Conservation (phyloP, 2,888 invertebrate genomes). For the Pseudoips prasinana region DNA sequence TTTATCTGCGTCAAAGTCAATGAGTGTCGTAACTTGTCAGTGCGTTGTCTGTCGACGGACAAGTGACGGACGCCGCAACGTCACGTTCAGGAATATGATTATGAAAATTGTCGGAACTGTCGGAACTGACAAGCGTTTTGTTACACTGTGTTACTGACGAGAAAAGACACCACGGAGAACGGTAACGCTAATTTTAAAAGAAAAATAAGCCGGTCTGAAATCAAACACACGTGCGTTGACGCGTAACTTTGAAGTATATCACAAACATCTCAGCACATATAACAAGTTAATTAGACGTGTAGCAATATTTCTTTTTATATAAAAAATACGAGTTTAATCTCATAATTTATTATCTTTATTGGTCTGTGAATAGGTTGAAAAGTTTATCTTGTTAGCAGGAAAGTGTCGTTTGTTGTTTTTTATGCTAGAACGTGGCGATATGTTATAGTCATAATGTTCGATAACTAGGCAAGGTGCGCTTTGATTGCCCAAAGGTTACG, state of each 20-base stretch:
- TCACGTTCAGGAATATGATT: constrained; percentile 34
- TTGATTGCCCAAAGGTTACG: background rate
- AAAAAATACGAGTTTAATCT: constrained; percentile 25
- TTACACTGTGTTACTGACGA: constrained; percentile 16
- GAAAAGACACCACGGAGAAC: constrained; percentile 2
- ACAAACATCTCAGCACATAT: constrained; percentile 22
- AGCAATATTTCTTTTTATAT: constrained; percentile 23
- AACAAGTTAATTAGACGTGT: constrained; percentile 28
- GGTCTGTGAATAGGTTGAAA: constrained; percentile 14
- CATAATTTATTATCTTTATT: constrained; percentile 33
- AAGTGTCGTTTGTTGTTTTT: constrained; percentile 21
- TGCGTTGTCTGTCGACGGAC: constrained; percentile 5
- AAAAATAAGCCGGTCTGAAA: constrained; percentile 10
- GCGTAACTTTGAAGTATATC: constrained; percentile 23
- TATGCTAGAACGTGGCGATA: constrained; percentile 22
- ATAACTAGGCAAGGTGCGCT: constrained; percentile 11
- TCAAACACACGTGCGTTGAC: constrained; percentile 18
- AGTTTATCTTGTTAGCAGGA: constrained; percentile 20
- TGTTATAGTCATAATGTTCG: constrained; percentile 22
- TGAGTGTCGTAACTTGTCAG: constrained; percentile 27
- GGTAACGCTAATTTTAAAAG: constrained; percentile 4
- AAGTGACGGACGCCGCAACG: constrained; percentile 13
- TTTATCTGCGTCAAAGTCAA: constrained; percentile 36
- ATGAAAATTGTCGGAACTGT: constrained; percentile 32
- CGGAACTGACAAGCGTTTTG: constrained; percentile 21